Conservation (phyloP, 2,888 invertebrate species). For the Poecilus cupreus region DNA sequence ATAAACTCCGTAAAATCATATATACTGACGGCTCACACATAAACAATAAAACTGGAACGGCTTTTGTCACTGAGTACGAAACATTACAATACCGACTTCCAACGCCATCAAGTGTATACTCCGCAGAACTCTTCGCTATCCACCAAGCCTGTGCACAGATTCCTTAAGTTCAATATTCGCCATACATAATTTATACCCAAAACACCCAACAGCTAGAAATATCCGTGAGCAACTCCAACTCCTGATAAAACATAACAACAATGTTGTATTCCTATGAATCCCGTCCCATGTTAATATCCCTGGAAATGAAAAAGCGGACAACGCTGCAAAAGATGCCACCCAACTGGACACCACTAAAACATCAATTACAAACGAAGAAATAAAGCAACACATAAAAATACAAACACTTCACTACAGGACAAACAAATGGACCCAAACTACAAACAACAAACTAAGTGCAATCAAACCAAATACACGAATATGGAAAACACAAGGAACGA, state of each 20-base stretch:
- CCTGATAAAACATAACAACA: too few relatives aligned
- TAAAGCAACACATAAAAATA: too few relatives aligned
- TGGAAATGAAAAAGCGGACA: constrained; percentile 36
- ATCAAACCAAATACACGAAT: too few relatives aligned
- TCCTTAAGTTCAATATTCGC: constrained; percentile 12
- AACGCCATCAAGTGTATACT: background rate
- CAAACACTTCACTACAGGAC: too few relatives aligned
- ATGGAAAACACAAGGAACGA: too few relatives aligned
- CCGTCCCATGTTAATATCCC: constrained; percentile 9
- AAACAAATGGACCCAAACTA: too few relatives aligned
- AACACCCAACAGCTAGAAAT: background rate
- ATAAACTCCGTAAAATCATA: too few relatives aligned
- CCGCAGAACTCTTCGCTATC: constrained; percentile 19
- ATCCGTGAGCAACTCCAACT: background rate
- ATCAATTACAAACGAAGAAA: too few relatives aligned
- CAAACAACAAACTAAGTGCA: too few relatives aligned
- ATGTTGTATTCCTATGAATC: background rate
- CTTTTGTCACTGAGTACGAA: background rate
- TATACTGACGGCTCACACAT: constrained; percentile 25
- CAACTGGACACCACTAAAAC: too few relatives aligned
- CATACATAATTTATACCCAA: too few relatives aligned
- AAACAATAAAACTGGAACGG: constrained; percentile 26
- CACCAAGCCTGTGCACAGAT: constrained; percentile 28
- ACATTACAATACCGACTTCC: background rate
- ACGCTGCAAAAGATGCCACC: constrained; percentile 22